Conservation (phyloP, 1,140 invertebrate genomes). For the Hestina assimilis region DNA sequence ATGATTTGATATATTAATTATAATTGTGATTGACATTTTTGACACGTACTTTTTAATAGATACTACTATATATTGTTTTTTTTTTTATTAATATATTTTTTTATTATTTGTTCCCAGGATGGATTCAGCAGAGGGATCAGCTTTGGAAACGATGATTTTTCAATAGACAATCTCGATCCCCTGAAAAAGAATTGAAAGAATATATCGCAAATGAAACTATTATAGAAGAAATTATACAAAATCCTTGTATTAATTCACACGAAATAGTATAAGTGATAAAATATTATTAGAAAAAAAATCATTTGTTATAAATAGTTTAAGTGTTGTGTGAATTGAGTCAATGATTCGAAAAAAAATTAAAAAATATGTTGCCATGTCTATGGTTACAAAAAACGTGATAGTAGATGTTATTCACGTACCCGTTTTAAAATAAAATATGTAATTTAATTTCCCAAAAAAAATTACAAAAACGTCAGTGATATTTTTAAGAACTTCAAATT, state of each 20-base stretch:
- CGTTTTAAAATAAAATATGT: slow-evolving; percentile 26
- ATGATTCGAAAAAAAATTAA: slow-evolving; percentile 35
- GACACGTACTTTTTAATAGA: too few relatives aligned
- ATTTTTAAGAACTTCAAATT: slow-evolving; percentile 7
- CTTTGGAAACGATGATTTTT: slow-evolving; percentile 90
- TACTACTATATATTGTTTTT: not conserved
- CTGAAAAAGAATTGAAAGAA: slow-evolving; percentile 80
- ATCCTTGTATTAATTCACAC: slow-evolving; percentile 54
- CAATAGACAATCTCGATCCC: slow-evolving; percentile 89
- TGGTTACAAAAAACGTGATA: slow-evolving; percentile 70
- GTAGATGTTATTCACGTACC: slow-evolving; percentile 49
- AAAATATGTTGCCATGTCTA: slow-evolving; percentile 63
- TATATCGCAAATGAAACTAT: slow-evolving; percentile 36
- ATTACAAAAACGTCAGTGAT: slow-evolving; percentile 1
- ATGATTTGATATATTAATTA: too few relatives aligned
- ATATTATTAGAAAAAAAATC: slow-evolving; percentile 29
- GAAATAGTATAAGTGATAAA: slow-evolving; percentile 44
- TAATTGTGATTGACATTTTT: too few relatives aligned
- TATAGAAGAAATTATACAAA: slow-evolving; percentile 57
- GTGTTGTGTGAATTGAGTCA: slow-evolving; percentile 53
- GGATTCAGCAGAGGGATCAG: slow-evolving; percentile 90
- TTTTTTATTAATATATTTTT: not conserved
- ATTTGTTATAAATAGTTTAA: slow-evolving; percentile 10
- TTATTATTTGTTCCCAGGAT: slow-evolving; percentile 80
- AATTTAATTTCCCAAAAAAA: too few relatives aligned